Evolutionary conservation across 2,113 vertebrate genomes (phyloP).

Genomic region (Tinamus guttatus): DNA sequence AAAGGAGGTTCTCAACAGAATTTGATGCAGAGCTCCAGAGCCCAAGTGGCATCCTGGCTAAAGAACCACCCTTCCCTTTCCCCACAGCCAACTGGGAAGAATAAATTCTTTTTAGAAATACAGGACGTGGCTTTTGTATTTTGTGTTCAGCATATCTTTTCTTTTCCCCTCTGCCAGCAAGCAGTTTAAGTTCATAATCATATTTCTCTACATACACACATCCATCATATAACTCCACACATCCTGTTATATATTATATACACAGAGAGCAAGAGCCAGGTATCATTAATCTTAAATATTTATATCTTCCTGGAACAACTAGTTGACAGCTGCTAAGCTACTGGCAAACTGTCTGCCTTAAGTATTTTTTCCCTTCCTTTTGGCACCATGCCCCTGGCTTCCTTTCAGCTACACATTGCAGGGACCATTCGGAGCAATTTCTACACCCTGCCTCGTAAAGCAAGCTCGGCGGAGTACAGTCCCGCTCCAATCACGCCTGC

Average conservation of each 20-base stretch:
- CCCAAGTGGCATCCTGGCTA: not conserved
- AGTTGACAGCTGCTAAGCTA: conserved; percentile 63
- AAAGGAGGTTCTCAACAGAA: not conserved
- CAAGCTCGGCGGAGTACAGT: not conserved
- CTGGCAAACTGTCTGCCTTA: conserved; percentile 21
- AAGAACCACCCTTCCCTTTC: not conserved
- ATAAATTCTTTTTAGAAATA: not conserved
- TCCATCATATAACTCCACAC: not conserved
- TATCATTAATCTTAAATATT: conserved; percentile 46
- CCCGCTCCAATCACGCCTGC: not conserved
- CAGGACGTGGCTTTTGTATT: not conserved
- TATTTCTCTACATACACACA: not conserved
- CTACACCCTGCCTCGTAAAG: not conserved
- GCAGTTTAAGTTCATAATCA: not conserved
- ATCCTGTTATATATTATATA: not conserved
- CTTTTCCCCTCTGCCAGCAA: not conserved
- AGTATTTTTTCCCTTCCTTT: not conserved
- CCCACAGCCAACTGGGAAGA: not conserved
- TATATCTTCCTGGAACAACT: conserved; percentile 30
- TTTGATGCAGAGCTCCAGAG: not conserved
- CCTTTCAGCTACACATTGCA: conserved; percentile 21
- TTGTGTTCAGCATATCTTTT: not conserved
- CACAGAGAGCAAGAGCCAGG: not conserved
- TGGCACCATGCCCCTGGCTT: conserved; percentile 34
- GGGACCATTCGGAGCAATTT: not conserved